Evolutionary conservation across 2,888 invertebrate species (phyloP), one percentile per base, ranked within the genome.

Genomic region (Trimorus sp.): DNA sequence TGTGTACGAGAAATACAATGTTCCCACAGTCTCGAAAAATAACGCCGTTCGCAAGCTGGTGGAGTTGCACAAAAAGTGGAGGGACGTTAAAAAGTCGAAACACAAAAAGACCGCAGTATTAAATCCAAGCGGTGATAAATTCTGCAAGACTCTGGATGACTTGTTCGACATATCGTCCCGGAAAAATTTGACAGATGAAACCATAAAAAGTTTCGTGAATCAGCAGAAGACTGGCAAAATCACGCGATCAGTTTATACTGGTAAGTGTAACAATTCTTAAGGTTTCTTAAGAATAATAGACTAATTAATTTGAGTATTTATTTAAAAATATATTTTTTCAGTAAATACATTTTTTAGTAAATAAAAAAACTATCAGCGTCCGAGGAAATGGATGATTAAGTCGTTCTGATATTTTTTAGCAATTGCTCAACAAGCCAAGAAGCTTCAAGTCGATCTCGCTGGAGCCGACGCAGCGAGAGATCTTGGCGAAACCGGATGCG

Each of bases 131-230:
- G 14, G 2, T 11, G n/a, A 14, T 14, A 51, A 51, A 51, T 51
- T 51, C 15, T 14, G 12, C 8, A 7, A 9, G 1, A 15, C 51
- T 7, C 15, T 51, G 51, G 11, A 51, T 51, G 51, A 14, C 1
- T 14, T 51, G 8, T 51, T 51, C 51, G 51, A 51, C 15, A 51
- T 51, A n/a, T 7, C 51, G 12, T 15, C 51, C 14, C 51, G 2
- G 15, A 15, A 51, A 51, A 6, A 51, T 15, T 14, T 51, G 15
- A 51, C 12, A 14, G n/a, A n/a, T 15, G n/a, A n/a, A n/a, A n/a
- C n/a, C n/a, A n/a, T n/a, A n/a, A n/a, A n/a, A n/a, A n/a, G 51
- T 45, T 45, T 45, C n/a, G 45, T 45, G 45, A 45, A 45, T 12
- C n/a, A 11, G 12, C n/a, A 51, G 14, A 51, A 15, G 51, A 14